Evolutionary conservation across 2,113 vertebrate species (phyloP), one percentile per base, ranked within the genome.

Genomic region (Carollia perspicillata): DNA sequence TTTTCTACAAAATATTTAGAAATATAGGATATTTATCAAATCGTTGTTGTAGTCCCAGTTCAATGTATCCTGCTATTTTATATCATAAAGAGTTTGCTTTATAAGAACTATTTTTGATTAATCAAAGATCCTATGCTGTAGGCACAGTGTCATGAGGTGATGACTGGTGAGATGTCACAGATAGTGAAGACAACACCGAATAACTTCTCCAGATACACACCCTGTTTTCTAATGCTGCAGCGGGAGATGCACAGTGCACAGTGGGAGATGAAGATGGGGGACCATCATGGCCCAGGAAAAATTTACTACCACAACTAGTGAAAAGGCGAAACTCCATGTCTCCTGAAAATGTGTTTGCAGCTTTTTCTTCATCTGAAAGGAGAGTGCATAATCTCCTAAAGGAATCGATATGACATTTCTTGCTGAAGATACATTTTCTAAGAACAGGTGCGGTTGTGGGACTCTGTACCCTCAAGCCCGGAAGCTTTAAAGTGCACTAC

Each of bases 301-400:
- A 53, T 55, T 49, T 33, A 55, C 72, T 37, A 63, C 23, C 42
- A 63, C 33, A 40, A 60, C 18, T 66, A 47, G n/a, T 23, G 58
- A 86, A 63, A 90, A 84, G 20, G 49, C 20, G 55, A 88, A 63
- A 84, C 10, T 0, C 33, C 14, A 51, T 68, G 4, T 86, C 37
- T 94, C 58, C 58, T 78, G 77, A 89, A 90, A 83, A 79, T 75
- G 44, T 68, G 28, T 58, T 44, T 69, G 23, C 30, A 84, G 26
- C 3, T 58, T 95, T 86, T 89, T 95, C 63, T 86, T 94, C 74
- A 74, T 80, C 42, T 81, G 66, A 92, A 88, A 94, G 26, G n/a
- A 49, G 53, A 88, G n/a, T 60, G 35, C 44, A n/a, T 78, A 37
- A 83, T 78, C 40, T 94, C 33, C 12, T 58, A 71, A 92, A 83